phyloP scores from a whole-genome alignment of 2,797 vertebrate genomes.

The Pangasius sanitwongsei region DNA sequence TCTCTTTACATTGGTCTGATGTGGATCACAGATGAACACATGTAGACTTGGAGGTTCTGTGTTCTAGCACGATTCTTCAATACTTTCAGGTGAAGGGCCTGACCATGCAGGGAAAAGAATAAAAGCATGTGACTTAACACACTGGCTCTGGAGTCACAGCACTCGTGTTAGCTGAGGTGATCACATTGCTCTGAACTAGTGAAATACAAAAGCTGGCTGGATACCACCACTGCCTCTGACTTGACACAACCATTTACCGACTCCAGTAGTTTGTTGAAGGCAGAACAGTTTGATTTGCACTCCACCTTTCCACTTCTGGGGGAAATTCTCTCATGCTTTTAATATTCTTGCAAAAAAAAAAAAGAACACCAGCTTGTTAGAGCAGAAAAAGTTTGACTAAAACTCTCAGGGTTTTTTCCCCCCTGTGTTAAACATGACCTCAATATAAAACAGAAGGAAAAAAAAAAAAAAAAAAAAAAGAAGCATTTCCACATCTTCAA shows the following conservation, averaged over 20 bases:
- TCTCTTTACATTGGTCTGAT: not conserved
- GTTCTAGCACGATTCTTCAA: not conserved
- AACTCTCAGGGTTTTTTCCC: not conserved
- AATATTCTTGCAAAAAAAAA: not conserved
- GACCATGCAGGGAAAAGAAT: not conserved
- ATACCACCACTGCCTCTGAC: not conserved
- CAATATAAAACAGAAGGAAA: not conserved
- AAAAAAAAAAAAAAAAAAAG: not conserved
- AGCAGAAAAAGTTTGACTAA: not conserved
- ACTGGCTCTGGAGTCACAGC: not conserved
- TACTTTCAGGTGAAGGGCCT: not conserved
- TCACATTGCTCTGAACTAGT: not conserved
- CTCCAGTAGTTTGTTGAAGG: not conserved
- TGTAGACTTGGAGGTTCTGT: not conserved
- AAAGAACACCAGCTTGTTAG: not conserved
- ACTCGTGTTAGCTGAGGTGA: not conserved
- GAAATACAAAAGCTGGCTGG: too few species aligned
- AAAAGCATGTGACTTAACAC: not conserved
- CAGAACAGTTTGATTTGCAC: not conserved
- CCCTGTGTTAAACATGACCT: not conserved
- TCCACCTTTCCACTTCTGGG: not conserved
- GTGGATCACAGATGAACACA: not conserved
- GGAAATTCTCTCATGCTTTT: not conserved
- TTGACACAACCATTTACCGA: not conserved
- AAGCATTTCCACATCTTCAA: not conserved